Base-by-base conservation (phyloP, 2,888 invertebrate genomes). In the Andrena bicolor region DNA sequence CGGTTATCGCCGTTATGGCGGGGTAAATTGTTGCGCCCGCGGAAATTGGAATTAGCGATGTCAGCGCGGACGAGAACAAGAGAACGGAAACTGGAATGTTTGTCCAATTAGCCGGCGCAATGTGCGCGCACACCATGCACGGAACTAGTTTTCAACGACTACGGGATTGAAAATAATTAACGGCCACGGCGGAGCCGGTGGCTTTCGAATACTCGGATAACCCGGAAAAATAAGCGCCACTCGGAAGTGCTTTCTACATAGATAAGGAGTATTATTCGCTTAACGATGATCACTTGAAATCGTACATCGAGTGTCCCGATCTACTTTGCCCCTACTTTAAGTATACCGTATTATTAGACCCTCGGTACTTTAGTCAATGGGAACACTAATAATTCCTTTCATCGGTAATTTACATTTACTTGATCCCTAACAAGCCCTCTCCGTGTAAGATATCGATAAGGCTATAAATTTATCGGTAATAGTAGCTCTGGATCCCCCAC, bases 141-240 rank as follows among this genome's bases (percentile, higher is more conserved):
- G 69, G 63, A 80, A 73, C 60, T 80, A 63, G 51, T 48, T 77
- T 71, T 83, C 82, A 86, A 85, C 78, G 80, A 68, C 66, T 74
- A 66, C 72, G 63, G 66, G 69, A 76, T 68, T 69, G 68, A 74
- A 83, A 79, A 80, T 85, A 82, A 86, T 87, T 87, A 83, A 76
- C 66, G 63, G 26, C 56, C 51, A 8, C 32, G 51, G n/a, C 30
- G 66, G 30, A 66, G 74, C 51, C 4, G 10, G 16, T 13, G 51
- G 20, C 6, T 4, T 53, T 20, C 30, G 63, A 56, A 48, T 56
- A 20, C 16, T 66, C 48, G 23, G 41, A n/a, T 63, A 41, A 6
- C 2, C 7, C 4, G 58, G 65, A 66, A 30, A 56, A 64, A 70
- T 32, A 8, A 48, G 13, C n/a, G 13, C 41, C 16, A n/a, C 1